A percentile compares a stretch with the other conserved stretches of the same genome.
Evolutionary conservation across 2,888 invertebrate species (phyloP).

Genomic region (Plagodis pulveraria): DNA sequence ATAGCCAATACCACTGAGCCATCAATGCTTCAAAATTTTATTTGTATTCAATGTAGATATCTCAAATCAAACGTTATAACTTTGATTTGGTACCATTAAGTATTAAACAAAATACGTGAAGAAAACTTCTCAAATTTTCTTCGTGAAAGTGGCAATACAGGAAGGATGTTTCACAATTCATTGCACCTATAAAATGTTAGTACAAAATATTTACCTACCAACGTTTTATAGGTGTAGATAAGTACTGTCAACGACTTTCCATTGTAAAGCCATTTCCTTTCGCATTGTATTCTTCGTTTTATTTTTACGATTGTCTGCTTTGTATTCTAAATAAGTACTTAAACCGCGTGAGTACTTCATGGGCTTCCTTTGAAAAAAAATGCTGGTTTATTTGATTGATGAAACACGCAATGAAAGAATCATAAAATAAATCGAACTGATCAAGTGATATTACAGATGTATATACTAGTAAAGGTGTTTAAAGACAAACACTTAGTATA

Average conservation of each 20-base stretch:
- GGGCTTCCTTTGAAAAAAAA: neutral
- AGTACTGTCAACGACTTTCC: constrained; percentile 5
- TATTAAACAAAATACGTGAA: too few relatives aligned
- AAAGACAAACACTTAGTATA: too few relatives aligned
- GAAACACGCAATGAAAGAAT: neutral
- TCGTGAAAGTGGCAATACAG: neutral
- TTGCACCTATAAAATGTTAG: neutral
- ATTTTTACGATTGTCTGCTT: constrained; percentile 19
- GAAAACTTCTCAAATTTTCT: too few relatives aligned
- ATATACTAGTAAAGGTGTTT: too few relatives aligned
- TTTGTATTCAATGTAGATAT: too few relatives aligned
- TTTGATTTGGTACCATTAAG: too few relatives aligned
- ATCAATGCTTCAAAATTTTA: too few relatives aligned
- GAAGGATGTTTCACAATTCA: neutral
- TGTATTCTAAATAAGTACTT: constrained; percentile 13
- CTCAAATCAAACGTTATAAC: too few relatives aligned
- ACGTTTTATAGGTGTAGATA: constrained; percentile 13
- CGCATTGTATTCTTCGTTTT: constrained; percentile 12
- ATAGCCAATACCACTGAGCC: too few relatives aligned
- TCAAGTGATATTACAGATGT: too few relatives aligned
- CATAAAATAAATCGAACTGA: too few relatives aligned
- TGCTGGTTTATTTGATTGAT: neutral
- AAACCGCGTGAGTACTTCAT: constrained; percentile 5
- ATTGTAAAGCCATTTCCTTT: constrained; percentile 15
- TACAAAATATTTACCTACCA: constrained; percentile 13